These are phyloP conservation scores for Echeneis naucrates DNA, from an alignment of 2,797 vertebrate genomes.

Conservation along the genomic window DNA sequence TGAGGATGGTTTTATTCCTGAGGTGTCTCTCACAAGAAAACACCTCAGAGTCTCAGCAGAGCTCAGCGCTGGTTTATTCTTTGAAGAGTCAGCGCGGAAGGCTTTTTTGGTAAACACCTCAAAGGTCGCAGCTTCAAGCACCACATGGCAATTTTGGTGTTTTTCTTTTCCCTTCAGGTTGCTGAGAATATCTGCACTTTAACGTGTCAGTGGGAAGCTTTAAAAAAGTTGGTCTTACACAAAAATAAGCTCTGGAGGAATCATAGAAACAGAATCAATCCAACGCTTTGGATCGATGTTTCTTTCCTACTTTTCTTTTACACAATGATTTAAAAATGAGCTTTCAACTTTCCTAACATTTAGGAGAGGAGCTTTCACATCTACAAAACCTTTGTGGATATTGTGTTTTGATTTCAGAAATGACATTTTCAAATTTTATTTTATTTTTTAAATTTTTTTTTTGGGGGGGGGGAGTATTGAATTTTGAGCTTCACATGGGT, in stretches of 20 bases:
- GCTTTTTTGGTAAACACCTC: too few relatives aligned
- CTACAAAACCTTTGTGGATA: neutral
- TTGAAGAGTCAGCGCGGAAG: neutral
- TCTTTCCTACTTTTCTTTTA: neutral
- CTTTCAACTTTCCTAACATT: neutral
- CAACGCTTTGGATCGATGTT: neutral
- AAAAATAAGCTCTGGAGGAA: neutral
- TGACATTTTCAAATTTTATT: too few relatives aligned
- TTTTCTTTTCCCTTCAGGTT: neutral
- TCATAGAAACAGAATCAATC: neutral
- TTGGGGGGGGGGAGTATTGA: neutral
- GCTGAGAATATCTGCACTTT: neutral
- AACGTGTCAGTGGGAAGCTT: neutral
- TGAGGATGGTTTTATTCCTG: neutral
- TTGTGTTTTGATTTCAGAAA: neutral
- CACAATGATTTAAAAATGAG: neutral
- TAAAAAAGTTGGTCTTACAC: too few relatives aligned
- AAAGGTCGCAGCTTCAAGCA: neutral
- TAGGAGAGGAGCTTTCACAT: too few relatives aligned
- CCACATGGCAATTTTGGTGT: neutral
- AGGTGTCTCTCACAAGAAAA: neutral
- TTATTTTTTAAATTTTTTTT: too few relatives aligned
- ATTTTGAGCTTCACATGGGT: neutral
- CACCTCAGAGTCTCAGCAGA: too few relatives aligned
- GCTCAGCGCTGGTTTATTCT: neutral